Evolutionary conservation across 2,888 invertebrate species (phyloP), one percentile per base, ranked within the genome.

Genomic region (Lydus trimaculatus): DNA sequence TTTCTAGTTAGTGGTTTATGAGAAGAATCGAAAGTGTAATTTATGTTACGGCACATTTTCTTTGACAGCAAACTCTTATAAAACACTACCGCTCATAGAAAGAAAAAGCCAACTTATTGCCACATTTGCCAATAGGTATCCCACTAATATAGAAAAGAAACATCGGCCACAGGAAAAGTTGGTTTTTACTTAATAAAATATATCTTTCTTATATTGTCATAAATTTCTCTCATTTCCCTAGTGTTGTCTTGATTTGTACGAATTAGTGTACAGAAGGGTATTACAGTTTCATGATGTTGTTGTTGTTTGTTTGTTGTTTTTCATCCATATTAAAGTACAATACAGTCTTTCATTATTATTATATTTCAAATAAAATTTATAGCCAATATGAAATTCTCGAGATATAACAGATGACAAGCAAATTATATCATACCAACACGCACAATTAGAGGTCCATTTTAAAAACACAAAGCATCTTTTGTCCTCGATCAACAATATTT

Each of bases 381-480:
- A 62, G 43, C 66, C 48, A 61, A 66, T 66, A 61, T 61, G 61
- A 48, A 61, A 65, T 68, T 64, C 68, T 61, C 62, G 59, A 62
- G 63, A 63, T 65, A 69, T 65, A 63, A 61, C 70, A 66, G 66
- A 69, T 70, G 70, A 70, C 70, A 66, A 70, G 70, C 66, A 70
- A 70, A 64, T 70, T 70, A 64, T 70, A 66, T 66, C 66, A 60
- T 63, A 65, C 20, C 58, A 28, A 28, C 58, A 58, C 31, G 31
- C 67, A 68, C 68, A 68, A 68, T 65, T 69, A 66, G 66, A 64
- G 63, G 69, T 66, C 69, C 36, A 62, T 63, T 62, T 59, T 56
- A 43, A 48, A n/a, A 43, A 60, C 43, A 69, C 66, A 69, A 69
- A 65, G 61, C 56, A 39, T 43, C 65, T 62, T 61, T 69, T 69